These are phyloP conservation scores for Chiroxiphia lanceolata DNA, from an alignment of 2,797 vertebrate genomes.

Conservation along the genomic window DNA sequence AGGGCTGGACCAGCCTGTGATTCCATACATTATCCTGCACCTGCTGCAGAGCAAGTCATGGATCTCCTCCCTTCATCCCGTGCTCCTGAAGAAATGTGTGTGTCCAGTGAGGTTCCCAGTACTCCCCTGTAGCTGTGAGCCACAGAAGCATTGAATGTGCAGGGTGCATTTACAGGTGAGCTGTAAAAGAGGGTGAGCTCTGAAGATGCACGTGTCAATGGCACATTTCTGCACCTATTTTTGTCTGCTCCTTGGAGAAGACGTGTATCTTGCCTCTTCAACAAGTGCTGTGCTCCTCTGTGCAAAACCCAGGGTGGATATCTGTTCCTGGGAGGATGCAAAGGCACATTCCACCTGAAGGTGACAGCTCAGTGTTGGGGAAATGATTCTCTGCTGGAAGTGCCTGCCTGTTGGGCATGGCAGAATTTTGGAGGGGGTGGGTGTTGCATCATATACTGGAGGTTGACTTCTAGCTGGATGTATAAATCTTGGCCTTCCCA, in stretches of 20 bases:
- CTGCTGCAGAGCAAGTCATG: not conserved
- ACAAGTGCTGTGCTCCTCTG: not conserved
- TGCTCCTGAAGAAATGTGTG: not conserved
- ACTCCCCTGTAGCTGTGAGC: not conserved
- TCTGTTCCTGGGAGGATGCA: not conserved
- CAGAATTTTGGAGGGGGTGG: not conserved
- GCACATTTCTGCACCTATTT: not conserved
- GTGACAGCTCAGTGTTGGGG: not conserved
- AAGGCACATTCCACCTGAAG: not conserved
- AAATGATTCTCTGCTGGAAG: not conserved
- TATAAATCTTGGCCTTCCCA: not conserved
- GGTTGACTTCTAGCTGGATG: not conserved
- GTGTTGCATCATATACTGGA: not conserved
- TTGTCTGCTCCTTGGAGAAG: not conserved
- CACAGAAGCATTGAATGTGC: not conserved
- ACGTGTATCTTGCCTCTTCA: not conserved
- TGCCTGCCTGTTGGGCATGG: not conserved
- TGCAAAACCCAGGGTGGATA: not conserved
- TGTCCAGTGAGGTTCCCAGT: not conserved
- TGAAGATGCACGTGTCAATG: fast-evolving
- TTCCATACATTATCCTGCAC: not conserved
- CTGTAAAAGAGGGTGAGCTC: not conserved
- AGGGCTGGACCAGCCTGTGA: not conserved
- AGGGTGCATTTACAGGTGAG: not conserved
- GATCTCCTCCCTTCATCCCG: not conserved